These are phyloP conservation scores for Thysanoteuthis rhombus DNA, from an alignment of 2,888 invertebrate genomes.

Conservation along the genomic window DNA sequence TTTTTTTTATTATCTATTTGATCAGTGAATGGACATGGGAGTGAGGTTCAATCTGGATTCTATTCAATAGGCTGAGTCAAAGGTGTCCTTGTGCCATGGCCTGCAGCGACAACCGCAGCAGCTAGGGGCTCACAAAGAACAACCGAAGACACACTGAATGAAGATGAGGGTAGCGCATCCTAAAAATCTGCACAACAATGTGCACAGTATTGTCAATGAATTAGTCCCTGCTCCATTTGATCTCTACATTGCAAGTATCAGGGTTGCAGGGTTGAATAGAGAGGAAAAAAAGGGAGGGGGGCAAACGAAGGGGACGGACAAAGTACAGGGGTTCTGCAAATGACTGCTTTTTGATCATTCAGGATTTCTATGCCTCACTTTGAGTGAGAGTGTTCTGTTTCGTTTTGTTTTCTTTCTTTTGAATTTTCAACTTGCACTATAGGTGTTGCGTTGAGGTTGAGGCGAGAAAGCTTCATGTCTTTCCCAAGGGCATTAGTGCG, in stretches of 20 bases:
- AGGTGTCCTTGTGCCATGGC: not conserved
- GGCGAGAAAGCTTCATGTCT: too few relatives aligned
- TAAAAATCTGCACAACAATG: not conserved
- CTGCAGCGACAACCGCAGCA: not conserved
- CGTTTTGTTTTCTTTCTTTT: too few relatives aligned
- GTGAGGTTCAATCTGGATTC: too few relatives aligned
- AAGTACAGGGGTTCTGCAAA: not conserved
- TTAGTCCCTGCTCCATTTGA: not conserved
- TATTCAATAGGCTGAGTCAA: too few relatives aligned
- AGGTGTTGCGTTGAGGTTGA: too few relatives aligned
- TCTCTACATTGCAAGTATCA: not conserved
- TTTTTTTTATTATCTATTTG: too few relatives aligned
- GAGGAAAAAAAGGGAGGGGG: not conserved
- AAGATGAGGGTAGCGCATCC: not conserved
- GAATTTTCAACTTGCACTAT: too few relatives aligned
- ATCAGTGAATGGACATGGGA: too few relatives aligned
- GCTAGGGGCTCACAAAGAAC: not conserved
- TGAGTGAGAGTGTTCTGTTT: too few relatives aligned
- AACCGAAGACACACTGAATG: not conserved
- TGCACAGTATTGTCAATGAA: not conserved
- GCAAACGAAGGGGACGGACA: not conserved
- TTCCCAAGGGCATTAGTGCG: too few relatives aligned
- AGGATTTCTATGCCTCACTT: not conserved
- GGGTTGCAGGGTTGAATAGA: too few relatives aligned
- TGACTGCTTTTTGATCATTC: not conserved